Base-by-base conservation (phyloP, 2,113 vertebrate genomes). In the Tachysurus vachellii region DNA sequence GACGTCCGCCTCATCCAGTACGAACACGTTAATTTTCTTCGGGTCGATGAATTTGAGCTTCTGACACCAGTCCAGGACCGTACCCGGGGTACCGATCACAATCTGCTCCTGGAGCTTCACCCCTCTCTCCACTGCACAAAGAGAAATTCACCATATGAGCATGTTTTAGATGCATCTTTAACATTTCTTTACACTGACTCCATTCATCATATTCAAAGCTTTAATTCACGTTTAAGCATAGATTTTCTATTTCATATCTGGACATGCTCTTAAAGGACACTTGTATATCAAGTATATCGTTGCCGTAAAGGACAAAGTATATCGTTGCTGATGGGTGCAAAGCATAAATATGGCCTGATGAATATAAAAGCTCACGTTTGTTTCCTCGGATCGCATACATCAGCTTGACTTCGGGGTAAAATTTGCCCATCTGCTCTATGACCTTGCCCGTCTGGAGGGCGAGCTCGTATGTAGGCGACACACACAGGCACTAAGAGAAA, bases 371-470 rank as follows among this genome's bases (percentile, higher is more conserved):
- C 97, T 97, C 92, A 99, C 98, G 9, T 94, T 99, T 99, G 92
- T 99, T 99, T 92, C 98, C 98, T 92, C 98, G 95, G 87, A 99
- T 97, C 28, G 97, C 98, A 0, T 98, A 99, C 0, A 97, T 96
- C 1, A 99, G 93, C 80, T 95, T 96, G 89, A 99, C 95, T 89
- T 99, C 98, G 0, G 98, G 96, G 86, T 98, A 97, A 88, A 96
- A 95, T 90, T 94, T 96, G 31, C 98, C 97, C 98, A 99, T 99
- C 94, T 99, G 98, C 90, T 99, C 98, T 14, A 99, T 99, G 89
- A 99, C 98, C 91, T 98, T 98, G 23, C 98, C 98, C 0, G 98
- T 99, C 90, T 99, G 98, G 89, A 99, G 96, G 0, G 98, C 98
- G 93, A 99, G 94, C 91, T 99, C 98, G 0, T 99, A 99, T 0